These are phyloP conservation scores for Chymomyza caudatula DNA, from an alignment of 2,888 invertebrate genomes.

Conservation along the genomic window DNA sequence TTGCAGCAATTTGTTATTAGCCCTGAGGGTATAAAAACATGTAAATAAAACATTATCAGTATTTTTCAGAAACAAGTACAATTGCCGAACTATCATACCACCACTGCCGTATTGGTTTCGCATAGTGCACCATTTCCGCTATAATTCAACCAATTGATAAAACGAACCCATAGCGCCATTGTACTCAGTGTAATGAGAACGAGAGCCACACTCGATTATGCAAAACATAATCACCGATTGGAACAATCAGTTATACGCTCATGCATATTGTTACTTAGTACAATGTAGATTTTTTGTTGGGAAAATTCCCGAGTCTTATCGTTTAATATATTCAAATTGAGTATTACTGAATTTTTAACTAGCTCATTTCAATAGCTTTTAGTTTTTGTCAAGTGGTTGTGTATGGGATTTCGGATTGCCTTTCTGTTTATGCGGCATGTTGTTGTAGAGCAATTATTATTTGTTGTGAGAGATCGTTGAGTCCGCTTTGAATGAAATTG, in stretches of 20 bases:
- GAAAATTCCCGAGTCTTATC: slow-evolving; percentile 35
- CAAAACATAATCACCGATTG: slow-evolving; percentile 66
- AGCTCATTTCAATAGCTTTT: slow-evolving; percentile 57
- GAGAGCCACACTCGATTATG: slow-evolving; percentile 50
- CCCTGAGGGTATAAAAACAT: slow-evolving; percentile 33
- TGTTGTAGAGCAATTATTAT: neutral
- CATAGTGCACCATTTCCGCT: slow-evolving; percentile 72
- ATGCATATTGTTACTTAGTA: slow-evolving; percentile 29
- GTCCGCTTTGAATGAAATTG: neutral
- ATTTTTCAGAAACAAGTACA: slow-evolving; percentile 1
- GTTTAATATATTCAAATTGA: slow-evolving; percentile 53
- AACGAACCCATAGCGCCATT: slow-evolving; percentile 19
- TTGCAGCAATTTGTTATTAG: slow-evolving; percentile 53
- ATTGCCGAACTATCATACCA: slow-evolving; percentile 2
- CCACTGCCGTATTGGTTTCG: neutral
- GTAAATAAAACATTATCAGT: slow-evolving; percentile 41
- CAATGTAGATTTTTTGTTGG: slow-evolving; percentile 12
- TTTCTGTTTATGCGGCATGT: neutral
- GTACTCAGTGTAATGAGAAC: slow-evolving; percentile 7
- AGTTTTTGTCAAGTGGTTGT: neutral
- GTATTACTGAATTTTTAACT: slow-evolving; percentile 54
- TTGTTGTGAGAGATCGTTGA: neutral
- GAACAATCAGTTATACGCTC: slow-evolving; percentile 68
- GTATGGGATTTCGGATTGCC: neutral
- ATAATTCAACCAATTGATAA: slow-evolving; percentile 63